Base-by-base conservation (phyloP, 37 sponge, comb jelly and placozoan genomes). In the Crambe crambe region DNA sequence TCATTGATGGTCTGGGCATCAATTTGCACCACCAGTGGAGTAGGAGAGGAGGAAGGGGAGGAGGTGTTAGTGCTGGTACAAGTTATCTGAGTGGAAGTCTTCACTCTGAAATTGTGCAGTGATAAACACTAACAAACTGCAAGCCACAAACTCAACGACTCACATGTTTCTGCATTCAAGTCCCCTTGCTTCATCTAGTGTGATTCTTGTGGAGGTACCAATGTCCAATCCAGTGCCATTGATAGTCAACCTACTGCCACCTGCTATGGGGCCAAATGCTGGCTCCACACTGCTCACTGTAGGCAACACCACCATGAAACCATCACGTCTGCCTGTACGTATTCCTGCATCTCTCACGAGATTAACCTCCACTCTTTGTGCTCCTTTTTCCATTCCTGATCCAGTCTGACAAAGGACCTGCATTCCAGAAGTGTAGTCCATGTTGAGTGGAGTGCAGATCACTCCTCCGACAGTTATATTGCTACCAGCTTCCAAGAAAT, bases 261-360 rank as follows among this genome's bases (percentile, higher is more conserved):
- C 94, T 68, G 89, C 76, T 35, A 58, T 62, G 30, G 94, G 94
- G 18, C 94, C 94, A 68, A 69, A 66, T 35, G 75, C 42, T 56
- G 94, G 94, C 4, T 51, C 34, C 37, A 93, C 80, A 57, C 51
- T 51, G n/a, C 4, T 26, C 61, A 35, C 29, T 25, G 80, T 54
- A 12, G 30, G 18, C 9, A 74, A 70, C 37, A 15, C 26, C 34
- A 79, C 68, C 29, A 56, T 37, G 56, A 56, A n/a, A n/a, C n/a
- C n/a, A n/a, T n/a, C n/a, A n/a, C n/a, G n/a, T n/a, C n/a, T n/a
- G n/a, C n/a, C n/a, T n/a, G n/a, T n/a, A n/a, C n/a, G n/a, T n/a
- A 68, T 43, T 22, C 72, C 63, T 34, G 78, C 20, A 44, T 64
- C 51, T 12, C 62, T 54, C 1, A 2, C 15, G 37, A 78, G 40